Evolutionary conservation across 2,797 vertebrate species (phyloP), one percentile per base, ranked within the genome.

Genomic region (Pteropus rufus): DNA sequence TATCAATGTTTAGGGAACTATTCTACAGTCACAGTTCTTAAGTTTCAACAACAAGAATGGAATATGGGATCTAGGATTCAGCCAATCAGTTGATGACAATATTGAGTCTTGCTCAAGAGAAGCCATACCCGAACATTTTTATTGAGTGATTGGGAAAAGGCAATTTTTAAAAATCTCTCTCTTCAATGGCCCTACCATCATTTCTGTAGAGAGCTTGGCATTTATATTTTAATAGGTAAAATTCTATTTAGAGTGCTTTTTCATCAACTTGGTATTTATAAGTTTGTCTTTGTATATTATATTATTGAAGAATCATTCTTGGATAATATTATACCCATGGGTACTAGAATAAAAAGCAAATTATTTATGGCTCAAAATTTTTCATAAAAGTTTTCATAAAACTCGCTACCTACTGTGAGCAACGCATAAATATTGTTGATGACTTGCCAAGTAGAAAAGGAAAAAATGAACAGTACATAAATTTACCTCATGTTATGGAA

Each of bases 181-280:
- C 58, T 64, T 65, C 44, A 36, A 5, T 52, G 23, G 7, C 2
- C 7, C 31, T 62, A 16, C 10, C 10, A 84, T 60, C 9, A 11
- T 56, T 93, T 81, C 49, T 76, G 2, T 21, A 60, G 21, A 52
- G 11, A 86, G 31, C 0, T 7, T 70, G 56, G 15, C 34, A 75
- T 89, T 94, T 36, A 89, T 80, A 79, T 65, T 91, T 95, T 89
- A 79, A 89, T 2, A 93, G 15, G 7, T 54, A 91, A 80, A 88
- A 93, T 76, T 72, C 26, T 65, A 73, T 41, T 92, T 70, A 34
- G 5, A n/a, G 12, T 79, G 31, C 3, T 75, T 92, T 96, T 29
- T 75, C 29, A 73, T 44, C 9, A 80, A 72, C 52, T 62, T 91
- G 82, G 16, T 80, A 21, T 72, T 88, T 81, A 58, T 1, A 79